Evolutionary conservation across 1,140 invertebrate genomes (phyloP).

Genomic region (Tachypleus tridentatus): DNA sequence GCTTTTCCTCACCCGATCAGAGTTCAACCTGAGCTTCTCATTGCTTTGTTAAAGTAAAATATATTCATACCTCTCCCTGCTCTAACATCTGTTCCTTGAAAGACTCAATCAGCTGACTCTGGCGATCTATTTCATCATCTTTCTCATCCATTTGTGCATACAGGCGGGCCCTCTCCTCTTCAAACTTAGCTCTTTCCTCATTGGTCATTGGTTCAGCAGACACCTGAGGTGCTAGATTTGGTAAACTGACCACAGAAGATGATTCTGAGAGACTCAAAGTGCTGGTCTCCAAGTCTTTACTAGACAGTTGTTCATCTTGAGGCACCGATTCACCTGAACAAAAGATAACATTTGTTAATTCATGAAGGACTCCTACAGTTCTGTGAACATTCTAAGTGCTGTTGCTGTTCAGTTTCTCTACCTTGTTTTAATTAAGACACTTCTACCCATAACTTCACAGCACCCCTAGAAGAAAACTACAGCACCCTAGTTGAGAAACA

Average conservation of each 20-base stretch:
- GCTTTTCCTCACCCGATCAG: too few relatives aligned
- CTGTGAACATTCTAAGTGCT: too few relatives aligned
- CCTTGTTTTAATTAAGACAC: too few relatives aligned
- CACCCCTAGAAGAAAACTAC: too few relatives aligned
- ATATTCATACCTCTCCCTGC: slow-evolving; percentile 63
- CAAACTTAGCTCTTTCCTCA: slow-evolving; percentile 45
- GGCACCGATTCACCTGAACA: slow-evolving; percentile 73
- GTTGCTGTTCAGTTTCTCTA: too few relatives aligned
- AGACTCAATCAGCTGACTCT: slow-evolving; percentile 91
- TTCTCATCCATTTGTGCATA: slow-evolving; percentile 98
- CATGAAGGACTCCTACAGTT: too few relatives aligned
- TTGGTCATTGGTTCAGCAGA: slow-evolving; percentile 48
- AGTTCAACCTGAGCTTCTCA: too few relatives aligned
- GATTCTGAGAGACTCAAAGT: slow-evolving; percentile 25
- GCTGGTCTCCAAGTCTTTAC: slow-evolving; percentile 45
- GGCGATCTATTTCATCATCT: slow-evolving; percentile 98
- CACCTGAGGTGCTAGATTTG: slow-evolving; percentile 26
- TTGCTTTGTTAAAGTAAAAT: background rate
- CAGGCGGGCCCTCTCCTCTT: slow-evolving; percentile 78
- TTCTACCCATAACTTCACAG: too few relatives aligned
- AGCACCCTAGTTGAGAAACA: too few relatives aligned
- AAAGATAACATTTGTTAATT: background rate
- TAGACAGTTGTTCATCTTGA: slow-evolving; percentile 79
- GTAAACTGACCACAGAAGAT: slow-evolving; percentile 13
- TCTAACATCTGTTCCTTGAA: slow-evolving; percentile 96